Base-by-base conservation (phyloP, 2,797 vertebrate species). In the Rhynchonycteris naso region DNA sequence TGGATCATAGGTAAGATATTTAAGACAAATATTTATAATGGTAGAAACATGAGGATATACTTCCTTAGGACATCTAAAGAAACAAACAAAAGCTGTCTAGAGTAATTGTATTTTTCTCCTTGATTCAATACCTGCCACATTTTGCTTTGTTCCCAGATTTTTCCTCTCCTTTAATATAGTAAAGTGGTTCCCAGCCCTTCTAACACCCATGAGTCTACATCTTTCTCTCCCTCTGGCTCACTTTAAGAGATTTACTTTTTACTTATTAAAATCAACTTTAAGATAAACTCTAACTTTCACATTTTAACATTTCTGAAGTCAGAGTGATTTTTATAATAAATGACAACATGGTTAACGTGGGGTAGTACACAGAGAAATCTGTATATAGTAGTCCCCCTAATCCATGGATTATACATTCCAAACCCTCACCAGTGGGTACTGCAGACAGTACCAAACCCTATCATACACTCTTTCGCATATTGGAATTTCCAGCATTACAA, bases 1-100 rank as follows among this genome's bases (percentile, higher is more conserved):
- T 72, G 99, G 99, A 98, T 99, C 99, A 84, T 99, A 99, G 63
- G 99, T 99, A 98, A 99, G 98, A 98, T 99, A 99, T 92, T 99
- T 99, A 92, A 99, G 99, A 98, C 99, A 99, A 98, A 99, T 99
- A 96, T 99, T 99, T 98, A 99, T 99, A 98, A 99, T 99, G 5
- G 99, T 99, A 96, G 99, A 98, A 26, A 99, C 99, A 95, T 99
- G 99, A 96, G 99, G 99, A 98, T 99, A 99, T 90, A 99, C 99
- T 98, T 99, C 99, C 98, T 99, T 99, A 76, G 99, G 99, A 98
- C 99, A 99, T 97, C 99, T 99, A 95, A 2, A 21, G 79, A 95
- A 95, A 96, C 96, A 96, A 95, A 84, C 30, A 96, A 95, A 96
- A 96, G 71, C 9, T 95, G 1, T 75, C 87, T 79, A 28, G 66